Conservation (phyloP, 2,113 vertebrate species). For the Geococcyx californianus region DNA sequence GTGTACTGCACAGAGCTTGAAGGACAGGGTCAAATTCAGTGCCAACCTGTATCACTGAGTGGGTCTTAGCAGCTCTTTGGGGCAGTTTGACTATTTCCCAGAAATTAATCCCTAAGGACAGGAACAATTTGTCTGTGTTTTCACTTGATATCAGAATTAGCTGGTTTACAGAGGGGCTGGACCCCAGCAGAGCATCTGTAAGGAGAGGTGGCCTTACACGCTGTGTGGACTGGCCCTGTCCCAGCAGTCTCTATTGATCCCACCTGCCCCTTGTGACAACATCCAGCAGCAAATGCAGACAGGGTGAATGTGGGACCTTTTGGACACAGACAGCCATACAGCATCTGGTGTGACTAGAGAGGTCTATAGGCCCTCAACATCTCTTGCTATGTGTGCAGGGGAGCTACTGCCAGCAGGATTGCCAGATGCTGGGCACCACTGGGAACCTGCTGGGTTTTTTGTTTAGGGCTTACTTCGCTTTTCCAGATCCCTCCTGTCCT, state of each 20-base stretch:
- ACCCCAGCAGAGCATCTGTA: neutral
- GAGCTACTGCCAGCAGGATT: neutral
- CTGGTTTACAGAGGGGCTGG: neutral
- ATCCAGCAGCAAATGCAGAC: neutral
- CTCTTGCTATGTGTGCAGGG: neutral
- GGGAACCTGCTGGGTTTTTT: neutral
- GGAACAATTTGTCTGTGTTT: neutral
- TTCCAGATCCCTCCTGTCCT: neutral
- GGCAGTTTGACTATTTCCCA: neutral
- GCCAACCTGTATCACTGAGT: neutral
- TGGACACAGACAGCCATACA: accelerated
- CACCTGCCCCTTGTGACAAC: neutral
- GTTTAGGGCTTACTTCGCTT: accelerated
- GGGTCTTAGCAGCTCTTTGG: neutral
- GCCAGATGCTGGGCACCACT: neutral
- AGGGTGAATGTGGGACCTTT: neutral
- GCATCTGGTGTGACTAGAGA: neutral
- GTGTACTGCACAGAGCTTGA: neutral
- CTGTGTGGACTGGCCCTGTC: neutral
- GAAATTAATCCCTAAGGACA: neutral
- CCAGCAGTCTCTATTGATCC: accelerated
- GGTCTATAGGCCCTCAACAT: accelerated
- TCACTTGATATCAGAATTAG: neutral
- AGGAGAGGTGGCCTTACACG: neutral
- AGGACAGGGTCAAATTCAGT: neutral